phyloP scores from a whole-genome alignment of 92 coral and sea anemone genomes.

The Heliopora coerulea region DNA sequence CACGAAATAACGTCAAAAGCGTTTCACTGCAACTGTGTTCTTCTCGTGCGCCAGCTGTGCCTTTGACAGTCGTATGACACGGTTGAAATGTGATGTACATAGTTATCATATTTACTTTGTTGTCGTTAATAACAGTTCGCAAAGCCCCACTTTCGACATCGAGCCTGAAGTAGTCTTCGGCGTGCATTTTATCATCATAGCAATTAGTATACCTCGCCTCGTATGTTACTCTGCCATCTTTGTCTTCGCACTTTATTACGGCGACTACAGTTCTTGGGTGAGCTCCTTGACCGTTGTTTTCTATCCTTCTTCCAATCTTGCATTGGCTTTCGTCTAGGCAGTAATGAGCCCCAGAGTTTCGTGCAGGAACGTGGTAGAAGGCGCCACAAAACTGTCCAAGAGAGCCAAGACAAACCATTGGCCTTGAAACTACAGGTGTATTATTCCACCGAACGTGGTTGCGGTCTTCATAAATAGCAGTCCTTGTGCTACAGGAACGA shows the following conservation, averaged over 20 bases:
- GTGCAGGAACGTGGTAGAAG: neutral
- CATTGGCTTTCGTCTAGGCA: neutral
- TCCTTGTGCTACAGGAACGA: neutral
- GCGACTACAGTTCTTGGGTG: slow-evolving; percentile 1
- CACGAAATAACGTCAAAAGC: slow-evolving; percentile 4
- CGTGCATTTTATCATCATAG: slow-evolving; percentile 4
- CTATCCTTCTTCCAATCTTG: neutral
- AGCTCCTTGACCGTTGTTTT: neutral
- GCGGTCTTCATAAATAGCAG: neutral
- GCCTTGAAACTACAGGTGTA: no score
- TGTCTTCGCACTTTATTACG: neutral
- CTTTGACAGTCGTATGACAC: neutral
- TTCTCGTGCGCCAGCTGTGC: neutral
- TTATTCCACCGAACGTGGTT: neutral
- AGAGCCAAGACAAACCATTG: neutral
- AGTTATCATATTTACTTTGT: neutral
- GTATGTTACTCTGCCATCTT: neutral
- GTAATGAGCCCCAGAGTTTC: neutral
- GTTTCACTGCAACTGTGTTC: neutral
- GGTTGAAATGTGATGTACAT: neutral
- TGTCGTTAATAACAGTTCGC: neutral
- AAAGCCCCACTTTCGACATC: neutral
- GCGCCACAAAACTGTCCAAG: neutral
- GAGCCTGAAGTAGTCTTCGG: neutral
- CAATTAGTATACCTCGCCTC: neutral